Evolutionary conservation across 2,888 invertebrate species (phyloP).

Genomic region (Isoperla grammatica): DNA sequence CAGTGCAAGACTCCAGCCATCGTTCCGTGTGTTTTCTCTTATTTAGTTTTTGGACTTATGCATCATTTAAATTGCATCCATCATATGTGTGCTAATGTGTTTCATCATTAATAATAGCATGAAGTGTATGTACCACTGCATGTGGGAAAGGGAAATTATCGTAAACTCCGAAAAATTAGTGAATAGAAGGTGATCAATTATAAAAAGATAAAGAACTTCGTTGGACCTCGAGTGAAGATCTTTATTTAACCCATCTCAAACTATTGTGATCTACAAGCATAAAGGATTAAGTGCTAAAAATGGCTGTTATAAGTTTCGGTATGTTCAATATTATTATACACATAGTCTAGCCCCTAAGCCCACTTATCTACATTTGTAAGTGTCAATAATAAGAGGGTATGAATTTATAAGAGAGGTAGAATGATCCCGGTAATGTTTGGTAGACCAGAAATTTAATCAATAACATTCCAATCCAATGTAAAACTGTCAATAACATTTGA

Average conservation of each 20-base stretch:
- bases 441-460: too few species aligned
- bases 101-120: constrained; percentile 44
- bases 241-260: not conserved
- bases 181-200: constrained; percentile 74
- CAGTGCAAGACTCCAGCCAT: not conserved
- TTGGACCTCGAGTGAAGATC: not conserved
- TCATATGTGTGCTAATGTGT: constrained; percentile 25
- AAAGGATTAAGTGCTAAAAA: constrained; percentile 11
- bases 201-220: constrained; percentile 15
- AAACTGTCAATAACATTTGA: too few species aligned
- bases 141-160: constrained; percentile 89
- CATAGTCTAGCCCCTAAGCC: too few species aligned
- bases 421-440: too few species aligned
- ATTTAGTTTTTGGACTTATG: not conserved
- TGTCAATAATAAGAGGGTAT: too few species aligned
- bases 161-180: constrained; percentile 89
- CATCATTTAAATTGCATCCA: not conserved
- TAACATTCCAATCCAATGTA: too few species aligned
- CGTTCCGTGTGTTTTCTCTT: not conserved
- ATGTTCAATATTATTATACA: too few species aligned
- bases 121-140: constrained; percentile 80
- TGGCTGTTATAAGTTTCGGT: constrained; percentile 24
- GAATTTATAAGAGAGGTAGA: too few species aligned
- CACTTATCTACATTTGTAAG: too few species aligned
- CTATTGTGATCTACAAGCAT: constrained; percentile 8